phyloP scores from a whole-genome alignment of 2,113 vertebrate species.

The Oenanthe oenanthe region DNA sequence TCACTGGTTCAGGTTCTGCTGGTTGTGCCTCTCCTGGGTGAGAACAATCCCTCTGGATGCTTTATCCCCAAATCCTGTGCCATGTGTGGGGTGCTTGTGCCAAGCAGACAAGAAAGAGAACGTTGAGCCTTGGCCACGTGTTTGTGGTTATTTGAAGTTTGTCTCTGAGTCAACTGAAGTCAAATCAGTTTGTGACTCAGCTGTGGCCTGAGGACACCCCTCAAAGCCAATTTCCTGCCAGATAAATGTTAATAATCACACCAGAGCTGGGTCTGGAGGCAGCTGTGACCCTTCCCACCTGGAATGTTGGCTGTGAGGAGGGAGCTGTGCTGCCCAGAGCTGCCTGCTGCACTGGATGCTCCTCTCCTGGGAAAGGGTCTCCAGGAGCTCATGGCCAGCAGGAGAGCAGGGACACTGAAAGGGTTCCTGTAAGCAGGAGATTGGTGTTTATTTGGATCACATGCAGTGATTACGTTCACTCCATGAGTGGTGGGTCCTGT shows the following conservation, averaged over 20 bases:
- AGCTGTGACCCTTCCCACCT: not conserved
- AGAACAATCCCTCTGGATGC: not conserved
- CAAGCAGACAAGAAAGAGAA: not conserved
- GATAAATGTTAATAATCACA: not conserved
- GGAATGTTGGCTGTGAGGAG: not conserved
- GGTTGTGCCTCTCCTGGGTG: not conserved
- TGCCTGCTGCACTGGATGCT: rapidly evolving
- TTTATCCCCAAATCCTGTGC: not conserved
- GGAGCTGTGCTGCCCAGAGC: rapidly evolving
- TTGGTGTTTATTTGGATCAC: rapidly evolving
- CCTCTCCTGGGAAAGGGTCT: not conserved
- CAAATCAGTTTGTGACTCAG: not conserved
- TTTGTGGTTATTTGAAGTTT: not conserved
- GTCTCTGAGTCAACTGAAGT: not conserved
- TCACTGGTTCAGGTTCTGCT: not conserved
- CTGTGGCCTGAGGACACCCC: not conserved
- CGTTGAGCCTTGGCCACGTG: not conserved
- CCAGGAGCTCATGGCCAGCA: not conserved
- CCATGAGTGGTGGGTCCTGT: not conserved
- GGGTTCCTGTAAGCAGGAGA: not conserved
- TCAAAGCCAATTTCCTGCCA: not conserved
- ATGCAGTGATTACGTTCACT: not conserved
- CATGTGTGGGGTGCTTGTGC: rapidly evolving
- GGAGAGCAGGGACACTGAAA: not conserved
- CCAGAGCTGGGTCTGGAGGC: not conserved